Conservation (phyloP, 2,113 vertebrate genomes). For the Psilopsiagon aymara region DNA sequence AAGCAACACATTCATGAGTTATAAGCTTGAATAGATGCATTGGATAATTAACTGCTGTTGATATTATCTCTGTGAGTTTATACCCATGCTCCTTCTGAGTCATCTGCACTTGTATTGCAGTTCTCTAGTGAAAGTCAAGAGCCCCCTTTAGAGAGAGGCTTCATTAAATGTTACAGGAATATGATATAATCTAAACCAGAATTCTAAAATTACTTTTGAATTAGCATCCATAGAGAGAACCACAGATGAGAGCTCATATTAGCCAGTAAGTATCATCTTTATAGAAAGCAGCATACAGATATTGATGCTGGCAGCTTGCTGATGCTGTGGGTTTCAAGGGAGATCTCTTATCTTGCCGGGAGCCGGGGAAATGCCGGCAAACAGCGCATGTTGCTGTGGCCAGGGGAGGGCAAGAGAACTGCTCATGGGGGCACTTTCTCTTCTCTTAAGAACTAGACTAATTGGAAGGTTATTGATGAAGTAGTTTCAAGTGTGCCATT, state of each 20-base stretch:
- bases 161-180: constrained; percentile 32
- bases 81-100: neutral
- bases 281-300: neutral
- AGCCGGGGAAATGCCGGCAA: neutral
- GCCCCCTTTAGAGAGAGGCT: neutral
- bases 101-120: neutral
- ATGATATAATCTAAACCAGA: neutral
- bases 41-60: constrained; percentile 7
- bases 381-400: neutral
- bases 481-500: constrained; percentile 29
- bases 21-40: neutral
- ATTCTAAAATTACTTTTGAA: constrained; percentile 19
- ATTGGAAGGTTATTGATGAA: constrained; percentile 46
- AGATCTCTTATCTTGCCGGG: neutral
- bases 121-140: constrained; percentile 41
- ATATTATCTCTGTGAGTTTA: neutral
- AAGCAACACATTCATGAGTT: neutral
- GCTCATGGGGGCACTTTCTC: neutral
- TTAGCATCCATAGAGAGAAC: constrained; percentile 8
- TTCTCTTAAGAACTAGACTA: constrained; percentile 20
- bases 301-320: neutral
- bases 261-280: neutral
- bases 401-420: neutral
- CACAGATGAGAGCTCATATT: neutral
- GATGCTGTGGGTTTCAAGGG: neutral